Percentiles rank a stretch among this genome's conserved stretches.
These are phyloP conservation scores for Halichoeres trimaculatus DNA, from an alignment of 2,113 vertebrate genomes.

Conservation along the genomic window DNA sequence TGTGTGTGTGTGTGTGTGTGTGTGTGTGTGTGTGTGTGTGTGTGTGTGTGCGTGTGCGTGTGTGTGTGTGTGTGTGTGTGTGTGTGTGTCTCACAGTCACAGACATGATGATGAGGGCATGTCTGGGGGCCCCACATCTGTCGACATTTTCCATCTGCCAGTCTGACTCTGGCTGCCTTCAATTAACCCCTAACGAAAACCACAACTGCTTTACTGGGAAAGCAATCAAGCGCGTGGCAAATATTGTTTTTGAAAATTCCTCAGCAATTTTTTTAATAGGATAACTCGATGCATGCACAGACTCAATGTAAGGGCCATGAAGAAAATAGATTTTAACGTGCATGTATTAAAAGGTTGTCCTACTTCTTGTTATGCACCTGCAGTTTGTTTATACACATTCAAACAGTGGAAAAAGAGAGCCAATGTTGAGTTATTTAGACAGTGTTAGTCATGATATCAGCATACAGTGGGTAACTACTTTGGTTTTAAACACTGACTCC, in stretches of 20 bases:
- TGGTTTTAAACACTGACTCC: no score
- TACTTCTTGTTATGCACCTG: no score
- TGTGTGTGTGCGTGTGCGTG: slow-evolving; percentile 17
- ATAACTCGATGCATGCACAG: slow-evolving; percentile 5
- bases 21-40: slow-evolving; percentile 12
- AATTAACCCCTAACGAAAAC: slow-evolving; percentile 70
- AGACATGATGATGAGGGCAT: slow-evolving; percentile 64
- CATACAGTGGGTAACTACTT: no score
- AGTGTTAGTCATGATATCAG: background rate
- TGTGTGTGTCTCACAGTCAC: slow-evolving; percentile 42
- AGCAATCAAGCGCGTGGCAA: slow-evolving; percentile 41
- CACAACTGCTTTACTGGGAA: slow-evolving; percentile 64
- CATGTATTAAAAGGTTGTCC: no score
- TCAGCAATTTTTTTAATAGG: background rate
- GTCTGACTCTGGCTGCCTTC: slow-evolving; percentile 56
- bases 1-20: slow-evolving; percentile 6
- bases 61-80: slow-evolving; percentile 1
- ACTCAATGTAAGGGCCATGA: background rate
- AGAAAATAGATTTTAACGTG: background rate
- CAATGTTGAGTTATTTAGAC: background rate
- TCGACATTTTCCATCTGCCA: slow-evolving; percentile 71
- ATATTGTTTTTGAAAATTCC: slow-evolving; percentile 44
- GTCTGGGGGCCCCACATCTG: slow-evolving; percentile 72
- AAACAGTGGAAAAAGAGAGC: no score
- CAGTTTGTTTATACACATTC: no score